A percentile compares a stretch with the other conserved stretches of the same genome.
Conservation (phyloP, 2,113 vertebrate genomes). For the Podiceps cristatus region DNA sequence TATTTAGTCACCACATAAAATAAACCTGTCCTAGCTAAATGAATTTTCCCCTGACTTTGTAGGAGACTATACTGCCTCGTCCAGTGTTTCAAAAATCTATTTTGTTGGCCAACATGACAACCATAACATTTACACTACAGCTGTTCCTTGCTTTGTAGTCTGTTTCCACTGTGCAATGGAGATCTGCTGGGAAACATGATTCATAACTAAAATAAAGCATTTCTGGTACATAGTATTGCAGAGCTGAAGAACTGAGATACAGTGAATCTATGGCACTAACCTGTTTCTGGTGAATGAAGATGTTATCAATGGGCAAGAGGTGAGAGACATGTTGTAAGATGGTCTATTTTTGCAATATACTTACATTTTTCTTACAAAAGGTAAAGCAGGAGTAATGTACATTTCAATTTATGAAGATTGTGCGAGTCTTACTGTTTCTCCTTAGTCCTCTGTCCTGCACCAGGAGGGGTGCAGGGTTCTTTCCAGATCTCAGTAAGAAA, state of each 20-base stretch:
- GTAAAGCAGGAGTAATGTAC: not conserved
- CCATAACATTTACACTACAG: not conserved
- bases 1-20: not conserved
- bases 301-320: not conserved
- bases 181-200: not conserved
- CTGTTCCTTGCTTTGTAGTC: not conserved
- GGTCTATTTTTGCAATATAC: not conserved
- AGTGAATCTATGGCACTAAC: not conserved
- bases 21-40: not conserved
- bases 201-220: not conserved
- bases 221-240: not conserved
- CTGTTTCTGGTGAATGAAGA: not conserved
- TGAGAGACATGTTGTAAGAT: not conserved
- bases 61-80: not conserved
- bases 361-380: not conserved
- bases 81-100: not conserved
- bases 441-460: not conserved
- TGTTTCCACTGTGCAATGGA: not conserved
- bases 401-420: not conserved
- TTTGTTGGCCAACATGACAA: not conserved
- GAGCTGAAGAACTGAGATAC: not conserved
- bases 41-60: accelerated
- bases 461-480: not conserved
- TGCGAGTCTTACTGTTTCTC: not conserved
- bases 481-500: not conserved